Percentiles rank a stretch among this genome's conserved stretches.
phyloP scores from a whole-genome alignment of 2,888 invertebrate genomes.

The Odontomyia ornata region DNA sequence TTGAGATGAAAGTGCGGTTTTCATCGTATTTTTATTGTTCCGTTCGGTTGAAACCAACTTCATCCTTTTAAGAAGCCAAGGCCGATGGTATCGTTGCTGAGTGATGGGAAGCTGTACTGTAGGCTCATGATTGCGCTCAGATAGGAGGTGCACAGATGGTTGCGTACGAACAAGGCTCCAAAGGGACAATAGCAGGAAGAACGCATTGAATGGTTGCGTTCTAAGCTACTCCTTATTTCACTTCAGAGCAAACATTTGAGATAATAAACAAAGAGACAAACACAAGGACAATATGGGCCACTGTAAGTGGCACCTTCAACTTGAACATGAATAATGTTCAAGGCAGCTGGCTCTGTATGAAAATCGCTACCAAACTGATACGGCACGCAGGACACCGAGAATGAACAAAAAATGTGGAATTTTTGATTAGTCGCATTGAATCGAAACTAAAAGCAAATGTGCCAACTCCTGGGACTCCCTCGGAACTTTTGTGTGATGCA shows the following conservation, averaged over 20 bases:
- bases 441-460: not conserved
- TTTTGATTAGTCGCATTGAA: not conserved
- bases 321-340: conserved; percentile 41
- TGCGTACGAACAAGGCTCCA: not conserved
- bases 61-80: not conserved
- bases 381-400: not conserved
- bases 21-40: not conserved
- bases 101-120: not conserved
- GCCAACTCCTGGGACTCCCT: not conserved
- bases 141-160: not conserved
- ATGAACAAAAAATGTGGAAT: not conserved
- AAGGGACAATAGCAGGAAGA: not conserved
- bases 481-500: not conserved
- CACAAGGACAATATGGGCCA: conserved; percentile 53
- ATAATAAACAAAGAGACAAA: not conserved
- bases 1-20: not conserved
- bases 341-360: conserved; percentile 13
- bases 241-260: conserved; percentile 8
- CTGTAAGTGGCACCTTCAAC: conserved; percentile 54
- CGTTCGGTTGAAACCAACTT: not conserved
- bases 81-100: not conserved
- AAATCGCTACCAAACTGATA: not conserved
- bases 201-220: not conserved
- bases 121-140: not conserved
- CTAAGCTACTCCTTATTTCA: not conserved